Percentiles rank a stretch among this genome's conserved stretches.
These are phyloP conservation scores for Sitobion miscanthi DNA, from an alignment of 1,140 invertebrate genomes.

Conservation along the genomic window DNA sequence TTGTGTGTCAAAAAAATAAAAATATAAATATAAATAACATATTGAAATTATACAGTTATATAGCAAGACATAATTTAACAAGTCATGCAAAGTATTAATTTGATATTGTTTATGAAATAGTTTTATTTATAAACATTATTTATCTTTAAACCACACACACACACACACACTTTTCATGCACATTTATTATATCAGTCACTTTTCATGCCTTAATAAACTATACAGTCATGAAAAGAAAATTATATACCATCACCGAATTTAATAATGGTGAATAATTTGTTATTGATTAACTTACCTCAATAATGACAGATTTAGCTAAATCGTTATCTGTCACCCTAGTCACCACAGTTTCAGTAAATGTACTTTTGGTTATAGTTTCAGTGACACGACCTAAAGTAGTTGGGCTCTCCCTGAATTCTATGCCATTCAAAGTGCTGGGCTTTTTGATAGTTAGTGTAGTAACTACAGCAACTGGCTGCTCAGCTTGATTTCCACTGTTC, in stretches of 20 bases:
- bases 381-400: constrained; percentile 83
- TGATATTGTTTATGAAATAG: constrained; percentile 13
- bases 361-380: constrained; percentile 92
- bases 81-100: constrained; percentile 38
- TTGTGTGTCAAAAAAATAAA: constrained; percentile 53
- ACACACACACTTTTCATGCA: constrained; percentile 28
- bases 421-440: constrained; percentile 66
- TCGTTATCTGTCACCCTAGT: constrained; percentile 91
- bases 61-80: constrained; percentile 1
- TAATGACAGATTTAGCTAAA: constrained; percentile 79
- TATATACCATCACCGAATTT: constrained; percentile 18
- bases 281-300: constrained; percentile 74
- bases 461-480: constrained; percentile 61
- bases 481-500: constrained; percentile 36
- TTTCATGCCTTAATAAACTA: constrained; percentile 22
- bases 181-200: constrained; percentile 20
- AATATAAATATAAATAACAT: neutral
- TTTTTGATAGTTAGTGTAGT: constrained; percentile 78
- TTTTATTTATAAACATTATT: neutral
- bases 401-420: constrained; percentile 81
- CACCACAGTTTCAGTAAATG: constrained; percentile 91
- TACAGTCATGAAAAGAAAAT: neutral
- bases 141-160: neutral
- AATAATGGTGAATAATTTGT: neutral
- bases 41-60: constrained; percentile 24